Evolutionary conservation across 1,140 invertebrate species (phyloP).

Genomic region (Bombus huntii): DNA sequence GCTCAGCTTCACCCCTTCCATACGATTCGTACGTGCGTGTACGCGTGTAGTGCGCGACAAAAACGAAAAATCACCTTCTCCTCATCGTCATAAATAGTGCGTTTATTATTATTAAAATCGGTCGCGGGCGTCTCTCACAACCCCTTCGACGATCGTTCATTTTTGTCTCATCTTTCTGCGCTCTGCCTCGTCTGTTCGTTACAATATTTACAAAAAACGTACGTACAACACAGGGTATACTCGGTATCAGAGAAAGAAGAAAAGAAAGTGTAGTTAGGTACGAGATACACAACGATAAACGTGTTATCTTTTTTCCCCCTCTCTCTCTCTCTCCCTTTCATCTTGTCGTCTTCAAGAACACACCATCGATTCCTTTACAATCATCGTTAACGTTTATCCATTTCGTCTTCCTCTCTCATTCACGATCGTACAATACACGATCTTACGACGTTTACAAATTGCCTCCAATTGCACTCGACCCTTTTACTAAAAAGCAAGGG

Average conservation of each 20-base stretch:
- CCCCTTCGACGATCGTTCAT: slow-evolving; percentile 65
- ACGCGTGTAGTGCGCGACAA: background rate
- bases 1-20: background rate
- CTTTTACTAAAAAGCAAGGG: background rate
- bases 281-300: slow-evolving; percentile 46
- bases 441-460: background rate
- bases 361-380: background rate
- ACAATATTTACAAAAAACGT: slow-evolving; percentile 79
- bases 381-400: background rate
- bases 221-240: slow-evolving; percentile 74
- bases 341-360: background rate
- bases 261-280: slow-evolving; percentile 40
- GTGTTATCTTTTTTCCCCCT: background rate
- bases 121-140: slow-evolving; percentile 24
- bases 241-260: slow-evolving; percentile 29
- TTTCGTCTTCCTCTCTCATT: background rate
- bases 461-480: background rate
- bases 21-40: background rate
- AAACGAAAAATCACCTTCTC: slow-evolving; percentile 11
- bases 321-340: background rate
- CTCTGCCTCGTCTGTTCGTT: slow-evolving; percentile 62
- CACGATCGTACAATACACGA: background rate
- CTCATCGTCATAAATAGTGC: slow-evolving; percentile 55
- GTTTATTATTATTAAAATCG: slow-evolving; percentile 70
- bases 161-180: slow-evolving; percentile 11